These are phyloP conservation scores for Botrylloides violaceus DNA, from an alignment of 23 tunicate species.

Conservation along the genomic window DNA sequence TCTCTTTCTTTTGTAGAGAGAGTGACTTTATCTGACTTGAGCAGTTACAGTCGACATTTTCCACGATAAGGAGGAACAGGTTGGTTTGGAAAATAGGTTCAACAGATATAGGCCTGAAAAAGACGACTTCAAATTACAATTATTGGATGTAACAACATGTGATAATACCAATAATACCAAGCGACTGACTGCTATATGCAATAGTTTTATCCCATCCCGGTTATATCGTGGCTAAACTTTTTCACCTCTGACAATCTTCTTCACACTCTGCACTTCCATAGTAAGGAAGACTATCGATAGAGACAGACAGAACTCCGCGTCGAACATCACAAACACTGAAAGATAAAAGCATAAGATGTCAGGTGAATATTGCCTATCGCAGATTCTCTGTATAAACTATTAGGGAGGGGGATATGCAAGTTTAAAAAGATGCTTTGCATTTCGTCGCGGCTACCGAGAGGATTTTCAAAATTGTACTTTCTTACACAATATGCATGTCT, in stretches of 20 bases:
- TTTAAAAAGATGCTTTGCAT: no score
- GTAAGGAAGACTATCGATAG: not conserved
- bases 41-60: slow-evolving; percentile 23
- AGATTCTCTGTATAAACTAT: no score
- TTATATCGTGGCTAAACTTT: not conserved
- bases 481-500: no score
- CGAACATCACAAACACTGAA: slow-evolving; percentile 15
- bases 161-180: not conserved
- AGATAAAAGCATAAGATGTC: not conserved
- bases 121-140: not conserved
- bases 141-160: not conserved
- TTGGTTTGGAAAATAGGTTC: slow-evolving; percentile 27
- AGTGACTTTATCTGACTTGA: slow-evolving; percentile 9
- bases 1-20: slow-evolving; percentile 6
- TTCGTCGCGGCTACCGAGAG: no score
- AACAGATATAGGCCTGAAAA: slow-evolving; percentile 32
- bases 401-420: no score
- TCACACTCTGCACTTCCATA: not conserved
- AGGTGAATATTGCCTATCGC: no score
- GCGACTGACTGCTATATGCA: slow-evolving; percentile 1
- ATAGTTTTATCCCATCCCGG: not conserved
- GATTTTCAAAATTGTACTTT: no score
- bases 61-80: slow-evolving; percentile 24
- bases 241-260: slow-evolving; percentile 5
- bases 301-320: slow-evolving; percentile 5